These are phyloP conservation scores for Eolophus roseicapilla DNA, from an alignment of 2,113 vertebrate genomes.

Conservation along the genomic window DNA sequence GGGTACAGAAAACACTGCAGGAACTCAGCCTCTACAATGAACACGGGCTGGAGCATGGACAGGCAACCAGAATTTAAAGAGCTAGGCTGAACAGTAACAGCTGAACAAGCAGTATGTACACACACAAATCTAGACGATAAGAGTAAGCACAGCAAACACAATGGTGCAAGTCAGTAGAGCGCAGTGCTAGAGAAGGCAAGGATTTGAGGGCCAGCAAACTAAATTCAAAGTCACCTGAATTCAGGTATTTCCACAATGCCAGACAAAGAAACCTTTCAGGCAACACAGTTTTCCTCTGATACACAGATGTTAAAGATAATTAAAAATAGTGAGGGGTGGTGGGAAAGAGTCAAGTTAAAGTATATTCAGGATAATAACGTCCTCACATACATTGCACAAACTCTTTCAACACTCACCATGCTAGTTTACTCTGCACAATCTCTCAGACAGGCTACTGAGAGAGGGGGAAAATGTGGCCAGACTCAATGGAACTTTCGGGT, in stretches of 20 bases:
- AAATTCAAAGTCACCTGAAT: background rate
- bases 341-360: background rate
- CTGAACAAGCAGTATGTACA: conserved; percentile 36
- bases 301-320: background rate
- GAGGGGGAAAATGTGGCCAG: background rate
- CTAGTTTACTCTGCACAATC: background rate
- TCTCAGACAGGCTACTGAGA: background rate
- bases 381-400: background rate
- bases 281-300: background rate
- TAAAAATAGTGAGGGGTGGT: background rate
- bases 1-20: background rate
- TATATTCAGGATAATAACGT: background rate
- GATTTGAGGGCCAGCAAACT: background rate
- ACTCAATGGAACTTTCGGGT: background rate
- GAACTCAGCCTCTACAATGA: background rate
- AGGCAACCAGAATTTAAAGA: background rate
- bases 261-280: conserved; percentile 1
- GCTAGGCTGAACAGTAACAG: conserved; percentile 13
- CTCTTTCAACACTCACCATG: background rate
- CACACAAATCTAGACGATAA: conserved; percentile 50
- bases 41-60: background rate
- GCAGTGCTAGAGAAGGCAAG: conserved; percentile 13
- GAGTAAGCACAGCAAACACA: background rate
- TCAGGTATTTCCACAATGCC: background rate
- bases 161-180: conserved; percentile 33